Conservation (phyloP, 1,140 invertebrate species). For the Hylyphantes graminicola region DNA sequence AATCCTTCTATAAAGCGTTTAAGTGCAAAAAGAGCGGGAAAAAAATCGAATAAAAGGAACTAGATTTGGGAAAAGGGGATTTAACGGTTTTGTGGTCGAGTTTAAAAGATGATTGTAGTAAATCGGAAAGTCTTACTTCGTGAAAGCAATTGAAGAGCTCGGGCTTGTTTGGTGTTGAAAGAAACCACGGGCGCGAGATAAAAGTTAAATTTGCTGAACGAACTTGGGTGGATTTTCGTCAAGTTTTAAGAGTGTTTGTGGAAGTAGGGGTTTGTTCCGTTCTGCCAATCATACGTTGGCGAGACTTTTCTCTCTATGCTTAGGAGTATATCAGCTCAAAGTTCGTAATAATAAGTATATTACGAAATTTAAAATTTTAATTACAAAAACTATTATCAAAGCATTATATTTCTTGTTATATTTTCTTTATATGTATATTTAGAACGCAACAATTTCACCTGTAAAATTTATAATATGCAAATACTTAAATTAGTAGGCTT, state of each 20-base stretch:
- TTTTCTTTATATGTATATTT: too few species aligned
- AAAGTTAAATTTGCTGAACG: background rate
- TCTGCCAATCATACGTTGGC: too few species aligned
- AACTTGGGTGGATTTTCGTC: background rate
- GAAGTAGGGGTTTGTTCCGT: background rate
- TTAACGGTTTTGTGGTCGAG: conserved; percentile 58
- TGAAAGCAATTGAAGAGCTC: conserved; percentile 24
- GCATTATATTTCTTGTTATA: too few species aligned
- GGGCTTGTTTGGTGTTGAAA: background rate
- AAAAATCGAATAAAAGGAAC: conserved; percentile 41
- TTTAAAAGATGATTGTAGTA: conserved; percentile 59
- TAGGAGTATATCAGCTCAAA: too few species aligned
- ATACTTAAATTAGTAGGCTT: too few species aligned
- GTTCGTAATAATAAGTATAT: too few species aligned
- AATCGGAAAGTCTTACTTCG: conserved; percentile 39
- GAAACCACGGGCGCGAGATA: background rate
- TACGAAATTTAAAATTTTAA: too few species aligned
- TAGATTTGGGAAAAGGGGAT: conserved; percentile 58
- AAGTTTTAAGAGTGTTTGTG: background rate
- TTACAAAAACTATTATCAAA: too few species aligned
- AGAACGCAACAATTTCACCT: too few species aligned
- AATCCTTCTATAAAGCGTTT: conserved; percentile 19
- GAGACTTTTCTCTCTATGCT: too few species aligned
- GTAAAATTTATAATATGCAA: too few species aligned
- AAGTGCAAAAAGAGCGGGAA: conserved; percentile 7